A percentile compares a stretch with the other conserved stretches of the same genome.
Evolutionary conservation across 2,888 invertebrate species (phyloP).

Genomic region (Cremastinae sp.): DNA sequence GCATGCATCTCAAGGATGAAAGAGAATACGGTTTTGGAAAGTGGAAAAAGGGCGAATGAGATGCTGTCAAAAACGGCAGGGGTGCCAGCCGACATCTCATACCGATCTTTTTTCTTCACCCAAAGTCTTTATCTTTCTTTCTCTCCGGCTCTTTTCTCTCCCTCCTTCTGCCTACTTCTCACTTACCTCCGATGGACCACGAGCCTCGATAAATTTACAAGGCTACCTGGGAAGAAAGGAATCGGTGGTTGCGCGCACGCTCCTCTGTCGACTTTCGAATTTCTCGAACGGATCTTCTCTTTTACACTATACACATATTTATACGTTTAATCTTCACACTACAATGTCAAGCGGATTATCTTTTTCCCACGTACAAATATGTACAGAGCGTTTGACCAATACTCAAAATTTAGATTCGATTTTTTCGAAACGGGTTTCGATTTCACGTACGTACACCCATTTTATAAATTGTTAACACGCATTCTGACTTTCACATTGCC

Average conservation of each 20-base stretch:
- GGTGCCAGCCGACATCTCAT: slow-evolving; percentile 55
- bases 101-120: slow-evolving; percentile 40
- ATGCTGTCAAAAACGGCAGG: slow-evolving; percentile 59
- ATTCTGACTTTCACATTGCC: too few species aligned
- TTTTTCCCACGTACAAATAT: too few species aligned
- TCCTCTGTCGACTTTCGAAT: slow-evolving; percentile 60
- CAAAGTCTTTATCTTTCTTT: slow-evolving; percentile 13
- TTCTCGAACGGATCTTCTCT: slow-evolving; percentile 36
- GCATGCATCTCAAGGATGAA: slow-evolving; percentile 17
- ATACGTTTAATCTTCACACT: neutral
- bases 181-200: slow-evolving; percentile 34
- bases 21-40: slow-evolving; percentile 8
- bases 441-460: too few species aligned
- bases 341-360: too few species aligned
- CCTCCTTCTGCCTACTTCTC: slow-evolving; percentile 20
- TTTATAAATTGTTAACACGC: too few species aligned
- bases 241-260: slow-evolving; percentile 28
- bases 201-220: slow-evolving; percentile 63
- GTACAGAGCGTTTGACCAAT: too few species aligned
- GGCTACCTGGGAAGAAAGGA: slow-evolving; percentile 62
- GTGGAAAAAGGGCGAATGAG: slow-evolving; percentile 13
- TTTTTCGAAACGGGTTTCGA: too few species aligned
- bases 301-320: slow-evolving; percentile 13
- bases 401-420: too few species aligned
- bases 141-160: slow-evolving; percentile 1